phyloP scores from a whole-genome alignment of 2,797 vertebrate species.

The Pseudochaenichthys georgianus region DNA sequence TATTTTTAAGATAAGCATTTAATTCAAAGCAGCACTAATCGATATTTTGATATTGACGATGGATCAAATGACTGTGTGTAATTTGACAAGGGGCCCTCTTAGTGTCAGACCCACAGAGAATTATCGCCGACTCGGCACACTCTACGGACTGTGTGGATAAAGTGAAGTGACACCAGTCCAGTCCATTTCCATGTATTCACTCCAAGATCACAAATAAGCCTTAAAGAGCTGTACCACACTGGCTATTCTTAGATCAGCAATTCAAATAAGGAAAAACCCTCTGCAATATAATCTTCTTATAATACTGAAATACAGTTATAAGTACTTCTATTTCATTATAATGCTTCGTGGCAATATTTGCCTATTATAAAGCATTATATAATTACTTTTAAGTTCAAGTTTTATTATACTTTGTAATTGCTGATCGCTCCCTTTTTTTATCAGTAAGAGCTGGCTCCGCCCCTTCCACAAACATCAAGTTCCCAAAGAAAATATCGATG shows the following conservation, averaged over 20 bases:
- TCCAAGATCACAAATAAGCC: background rate
- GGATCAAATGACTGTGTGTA: slow-evolving; percentile 8
- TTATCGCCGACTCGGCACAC: background rate
- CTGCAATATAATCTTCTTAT: too few relatives aligned
- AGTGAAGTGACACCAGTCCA: background rate
- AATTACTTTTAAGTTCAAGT: too few relatives aligned
- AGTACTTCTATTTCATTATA: too few relatives aligned
- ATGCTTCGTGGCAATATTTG: too few relatives aligned
- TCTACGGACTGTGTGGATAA: background rate
- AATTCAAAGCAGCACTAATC: background rate
- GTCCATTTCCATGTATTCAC: too few relatives aligned
- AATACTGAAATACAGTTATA: too few relatives aligned
- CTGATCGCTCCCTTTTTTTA: too few relatives aligned
- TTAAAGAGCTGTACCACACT: background rate
- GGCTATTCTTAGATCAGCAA: background rate
- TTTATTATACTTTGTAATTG: too few relatives aligned
- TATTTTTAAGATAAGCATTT: background rate
- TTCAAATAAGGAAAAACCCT: background rate
- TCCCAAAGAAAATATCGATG: too few relatives aligned
- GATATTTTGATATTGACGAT: slow-evolving; percentile 9
- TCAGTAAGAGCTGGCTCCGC: too few relatives aligned
- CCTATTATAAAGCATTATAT: too few relatives aligned
- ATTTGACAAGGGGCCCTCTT: slow-evolving; percentile 1
- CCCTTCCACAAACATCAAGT: too few relatives aligned
- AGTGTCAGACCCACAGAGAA: background rate